Evolutionary conservation across 2,113 vertebrate species (phyloP).

Genomic region (Formicarius rufipectus): DNA sequence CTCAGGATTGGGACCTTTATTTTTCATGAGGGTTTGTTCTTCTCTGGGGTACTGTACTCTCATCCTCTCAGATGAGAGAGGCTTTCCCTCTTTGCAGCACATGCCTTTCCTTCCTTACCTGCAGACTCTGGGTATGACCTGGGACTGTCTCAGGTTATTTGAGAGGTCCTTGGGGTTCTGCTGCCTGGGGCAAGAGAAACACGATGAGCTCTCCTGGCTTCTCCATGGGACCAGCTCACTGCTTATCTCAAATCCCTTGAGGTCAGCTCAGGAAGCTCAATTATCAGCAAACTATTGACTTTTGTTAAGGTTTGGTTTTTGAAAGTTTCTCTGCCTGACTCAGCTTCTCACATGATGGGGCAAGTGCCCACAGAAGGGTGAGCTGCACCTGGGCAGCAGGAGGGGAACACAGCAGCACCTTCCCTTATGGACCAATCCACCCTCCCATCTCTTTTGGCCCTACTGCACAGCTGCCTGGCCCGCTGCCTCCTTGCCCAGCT

Average conservation of each 20-base stretch:
- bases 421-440: background rate
- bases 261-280: background rate
- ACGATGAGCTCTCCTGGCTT: background rate
- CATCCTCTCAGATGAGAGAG: background rate
- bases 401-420: background rate
- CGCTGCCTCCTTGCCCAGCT: fast-evolving
- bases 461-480: background rate
- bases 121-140: background rate
- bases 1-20: background rate
- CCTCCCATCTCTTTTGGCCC: fast-evolving
- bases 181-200: background rate
- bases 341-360: background rate
- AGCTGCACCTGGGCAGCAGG: fast-evolving
- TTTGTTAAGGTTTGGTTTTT: background rate
- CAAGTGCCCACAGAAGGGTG: fast-evolving
- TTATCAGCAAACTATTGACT: background rate
- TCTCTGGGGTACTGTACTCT: background rate
- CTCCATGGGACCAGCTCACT: fast-evolving
- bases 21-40: background rate
- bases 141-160: background rate
- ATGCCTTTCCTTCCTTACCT: background rate
- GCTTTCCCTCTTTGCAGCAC: background rate
- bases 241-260: background rate
- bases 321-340: background rate
- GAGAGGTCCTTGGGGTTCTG: background rate